Percentiles rank a stretch among this genome's conserved stretches.
Evolutionary conservation across 2,797 vertebrate genomes (phyloP).

Genomic region (Lepidocolaptes lacrymiger): DNA sequence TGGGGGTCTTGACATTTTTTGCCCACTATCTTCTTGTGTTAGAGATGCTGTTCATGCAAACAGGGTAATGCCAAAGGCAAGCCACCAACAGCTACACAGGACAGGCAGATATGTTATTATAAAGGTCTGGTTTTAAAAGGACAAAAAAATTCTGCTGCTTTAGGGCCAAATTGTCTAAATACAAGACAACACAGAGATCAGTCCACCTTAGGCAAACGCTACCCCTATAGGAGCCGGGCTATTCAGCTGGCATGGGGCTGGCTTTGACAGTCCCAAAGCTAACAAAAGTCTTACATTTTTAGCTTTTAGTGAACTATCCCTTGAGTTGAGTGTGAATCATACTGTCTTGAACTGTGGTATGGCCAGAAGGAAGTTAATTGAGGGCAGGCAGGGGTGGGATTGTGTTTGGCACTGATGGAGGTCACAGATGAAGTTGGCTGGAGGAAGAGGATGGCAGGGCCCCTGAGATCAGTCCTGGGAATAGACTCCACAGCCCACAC

Average conservation of each 20-base stretch:
- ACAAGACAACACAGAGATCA: neutral
- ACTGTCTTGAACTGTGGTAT: neutral
- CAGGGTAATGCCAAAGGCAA: neutral
- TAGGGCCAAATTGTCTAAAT: neutral
- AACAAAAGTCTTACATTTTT: neutral
- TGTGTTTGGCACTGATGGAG: neutral
- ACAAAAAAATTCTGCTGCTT: neutral
- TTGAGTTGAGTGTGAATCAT: neutral
- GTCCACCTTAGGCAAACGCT: neutral
- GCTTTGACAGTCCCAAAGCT: neutral
- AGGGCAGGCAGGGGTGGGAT: neutral
- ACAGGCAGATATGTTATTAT: neutral
- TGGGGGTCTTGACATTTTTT: slow-evolving; percentile 55
- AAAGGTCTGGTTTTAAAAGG: neutral
- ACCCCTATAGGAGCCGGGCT: neutral
- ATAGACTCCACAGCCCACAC: neutral
- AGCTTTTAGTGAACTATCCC: neutral
- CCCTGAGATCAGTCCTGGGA: neutral
- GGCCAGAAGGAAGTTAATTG: slow-evolving; percentile 22
- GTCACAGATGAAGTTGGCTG: neutral
- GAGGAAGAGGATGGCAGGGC: neutral
- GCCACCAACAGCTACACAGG: neutral
- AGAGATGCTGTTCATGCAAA: neutral
- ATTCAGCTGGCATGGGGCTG: neutral
- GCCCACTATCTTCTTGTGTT: neutral